Evolutionary conservation across 1,140 invertebrate species (phyloP).

Genomic region (Drosophila virilis): DNA sequence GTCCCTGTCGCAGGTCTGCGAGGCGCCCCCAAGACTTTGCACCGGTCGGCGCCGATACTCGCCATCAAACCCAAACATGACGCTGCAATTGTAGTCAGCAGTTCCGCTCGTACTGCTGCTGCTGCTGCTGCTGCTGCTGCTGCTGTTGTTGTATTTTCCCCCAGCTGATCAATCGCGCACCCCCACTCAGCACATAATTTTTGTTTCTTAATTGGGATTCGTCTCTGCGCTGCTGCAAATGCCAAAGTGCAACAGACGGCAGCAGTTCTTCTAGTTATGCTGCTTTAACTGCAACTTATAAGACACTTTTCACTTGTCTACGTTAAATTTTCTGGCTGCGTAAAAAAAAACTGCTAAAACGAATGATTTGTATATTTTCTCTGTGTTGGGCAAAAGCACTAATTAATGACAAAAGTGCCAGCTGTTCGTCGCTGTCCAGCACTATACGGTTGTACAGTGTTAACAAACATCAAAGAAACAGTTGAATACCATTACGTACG

Average conservation of each 20-base stretch:
- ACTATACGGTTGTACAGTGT: slow-evolving; percentile 4
- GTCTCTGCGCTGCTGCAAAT: slow-evolving; percentile 1
- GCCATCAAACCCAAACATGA: slow-evolving; percentile 95
- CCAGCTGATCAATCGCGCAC: slow-evolving; percentile 44
- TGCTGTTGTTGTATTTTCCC: slow-evolving; percentile 34
- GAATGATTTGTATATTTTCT: slow-evolving; percentile 56
- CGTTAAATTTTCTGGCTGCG: slow-evolving; percentile 50
- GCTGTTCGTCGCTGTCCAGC: slow-evolving; percentile 31
- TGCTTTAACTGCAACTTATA: slow-evolving; percentile 7
- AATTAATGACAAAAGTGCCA: slow-evolving; percentile 36
- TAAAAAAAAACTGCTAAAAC: slow-evolving; percentile 37
- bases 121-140: neutral
- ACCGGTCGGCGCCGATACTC: slow-evolving; percentile 94
- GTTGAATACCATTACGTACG: neutral
- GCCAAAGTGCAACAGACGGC: slow-evolving; percentile 2
- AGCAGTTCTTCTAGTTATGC: neutral
- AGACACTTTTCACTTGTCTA: slow-evolving; percentile 28
- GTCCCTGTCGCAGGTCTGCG: slow-evolving; percentile 90
- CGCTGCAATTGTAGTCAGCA: slow-evolving; percentile 41
- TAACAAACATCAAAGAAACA: neutral
- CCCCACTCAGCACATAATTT: slow-evolving; percentile 44
- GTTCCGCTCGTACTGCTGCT: neutral
- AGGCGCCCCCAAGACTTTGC: slow-evolving; percentile 94
- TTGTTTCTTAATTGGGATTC: slow-evolving; percentile 5
- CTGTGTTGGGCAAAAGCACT: slow-evolving; percentile 25